Evolutionary conservation across 92 coral and sea anemone species (phyloP).

Genomic region (Epizoanthus illoricatus): DNA sequence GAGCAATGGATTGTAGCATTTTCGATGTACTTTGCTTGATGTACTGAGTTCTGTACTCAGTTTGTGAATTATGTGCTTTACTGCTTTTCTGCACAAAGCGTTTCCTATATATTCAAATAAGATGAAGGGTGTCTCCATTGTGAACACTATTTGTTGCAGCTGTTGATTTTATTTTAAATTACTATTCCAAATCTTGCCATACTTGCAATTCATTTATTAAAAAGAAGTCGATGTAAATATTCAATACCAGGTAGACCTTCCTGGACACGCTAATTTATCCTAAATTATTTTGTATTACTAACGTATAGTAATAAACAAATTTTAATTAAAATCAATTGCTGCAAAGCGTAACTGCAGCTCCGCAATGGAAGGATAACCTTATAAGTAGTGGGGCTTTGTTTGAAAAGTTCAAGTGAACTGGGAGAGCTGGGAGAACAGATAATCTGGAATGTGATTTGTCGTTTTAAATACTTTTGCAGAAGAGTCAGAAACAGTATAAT

Average conservation of each 20-base stretch:
- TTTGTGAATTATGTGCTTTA: neutral
- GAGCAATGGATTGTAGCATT: neutral
- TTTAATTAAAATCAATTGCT: neutral
- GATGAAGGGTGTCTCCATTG: neutral
- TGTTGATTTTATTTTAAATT: neutral
- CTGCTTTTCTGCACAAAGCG: neutral
- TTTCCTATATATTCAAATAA: neutral
- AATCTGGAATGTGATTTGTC: too few relatives aligned
- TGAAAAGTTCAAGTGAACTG: too few relatives aligned
- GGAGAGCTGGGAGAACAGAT: neutral
- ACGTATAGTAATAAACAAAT: neutral
- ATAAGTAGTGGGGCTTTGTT: too few relatives aligned
- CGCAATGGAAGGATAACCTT: neutral
- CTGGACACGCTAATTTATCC: neutral
- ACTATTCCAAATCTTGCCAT: neutral
- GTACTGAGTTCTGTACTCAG: neutral
- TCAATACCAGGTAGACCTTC: neutral
- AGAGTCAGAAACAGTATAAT: too few relatives aligned
- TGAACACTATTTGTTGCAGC: neutral
- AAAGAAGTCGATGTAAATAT: conserved; percentile 5
- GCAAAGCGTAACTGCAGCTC: neutral
- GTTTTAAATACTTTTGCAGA: too few relatives aligned
- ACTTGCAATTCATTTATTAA: neutral
- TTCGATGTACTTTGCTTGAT: neutral
- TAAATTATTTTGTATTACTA: neutral